phyloP scores from a whole-genome alignment of 2,113 vertebrate genomes.

The Pollimyrus isidori region DNA sequence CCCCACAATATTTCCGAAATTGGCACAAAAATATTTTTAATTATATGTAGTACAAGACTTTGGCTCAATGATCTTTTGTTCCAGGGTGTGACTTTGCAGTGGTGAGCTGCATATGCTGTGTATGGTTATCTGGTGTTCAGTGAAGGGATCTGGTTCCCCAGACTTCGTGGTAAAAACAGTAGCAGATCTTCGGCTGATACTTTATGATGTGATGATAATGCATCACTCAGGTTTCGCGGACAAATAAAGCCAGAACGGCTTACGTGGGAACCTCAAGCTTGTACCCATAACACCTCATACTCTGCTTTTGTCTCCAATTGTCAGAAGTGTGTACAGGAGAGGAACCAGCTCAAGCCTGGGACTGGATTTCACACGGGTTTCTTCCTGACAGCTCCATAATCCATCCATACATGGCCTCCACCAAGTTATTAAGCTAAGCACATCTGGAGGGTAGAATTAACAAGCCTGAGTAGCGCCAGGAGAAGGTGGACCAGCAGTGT shows the following conservation, averaged over 20 bases:
- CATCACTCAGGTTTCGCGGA: slow-evolving; percentile 42
- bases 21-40: background rate
- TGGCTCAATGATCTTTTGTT: background rate
- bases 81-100: slow-evolving; percentile 38
- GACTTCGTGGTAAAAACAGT: slow-evolving; percentile 15
- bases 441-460: background rate
- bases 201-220: slow-evolving; percentile 27
- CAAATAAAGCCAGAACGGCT: slow-evolving; percentile 48
- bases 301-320: background rate
- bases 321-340: background rate
- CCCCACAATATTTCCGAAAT: background rate
- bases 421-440: background rate
- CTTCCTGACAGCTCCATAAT: background rate
- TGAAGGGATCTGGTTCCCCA: slow-evolving; percentile 34
- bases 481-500: background rate
- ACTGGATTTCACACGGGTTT: background rate
- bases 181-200: slow-evolving; percentile 32
- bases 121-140: slow-evolving; percentile 29
- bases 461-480: background rate
- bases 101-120: slow-evolving; percentile 35
- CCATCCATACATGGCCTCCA: background rate
- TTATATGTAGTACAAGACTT: background rate
- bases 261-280: slow-evolving; percentile 5
- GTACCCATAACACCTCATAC: background rate
- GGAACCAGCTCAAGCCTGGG: background rate